phyloP scores from a whole-genome alignment of 2,113 vertebrate species.

The Globicephala melas region DNA sequence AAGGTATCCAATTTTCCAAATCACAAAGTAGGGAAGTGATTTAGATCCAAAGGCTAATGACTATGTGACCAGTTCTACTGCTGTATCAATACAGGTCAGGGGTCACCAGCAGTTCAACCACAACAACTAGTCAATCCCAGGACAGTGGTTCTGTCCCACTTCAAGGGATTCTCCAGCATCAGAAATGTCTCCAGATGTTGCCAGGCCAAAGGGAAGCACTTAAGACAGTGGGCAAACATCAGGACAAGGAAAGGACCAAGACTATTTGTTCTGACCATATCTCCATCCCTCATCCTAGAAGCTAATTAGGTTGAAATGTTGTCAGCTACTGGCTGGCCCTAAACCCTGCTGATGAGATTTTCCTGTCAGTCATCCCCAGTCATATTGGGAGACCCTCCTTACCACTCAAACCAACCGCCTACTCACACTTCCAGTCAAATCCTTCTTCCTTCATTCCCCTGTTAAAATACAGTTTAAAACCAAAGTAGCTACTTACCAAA shows the following conservation, averaged over 20 bases:
- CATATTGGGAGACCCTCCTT: neutral
- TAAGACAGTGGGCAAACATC: neutral
- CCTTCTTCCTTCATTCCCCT: neutral
- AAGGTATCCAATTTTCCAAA: neutral
- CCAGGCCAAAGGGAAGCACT: neutral
- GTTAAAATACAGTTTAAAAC: neutral
- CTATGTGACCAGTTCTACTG: neutral
- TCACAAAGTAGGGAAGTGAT: neutral
- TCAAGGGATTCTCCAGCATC: neutral
- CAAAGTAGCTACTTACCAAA: neutral
- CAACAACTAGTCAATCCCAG: neutral
- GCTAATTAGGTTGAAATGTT: neutral
- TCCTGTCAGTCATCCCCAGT: neutral
- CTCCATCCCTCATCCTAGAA: neutral
- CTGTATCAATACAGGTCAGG: neutral
- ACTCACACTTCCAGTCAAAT: neutral
- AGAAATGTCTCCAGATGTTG: neutral
- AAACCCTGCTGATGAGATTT: neutral
- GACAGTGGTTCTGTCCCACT: neutral
- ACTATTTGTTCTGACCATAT: neutral
- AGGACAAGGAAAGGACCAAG: neutral
- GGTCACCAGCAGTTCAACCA: neutral
- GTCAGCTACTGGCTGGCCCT: neutral
- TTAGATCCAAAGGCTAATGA: conserved; percentile 20
- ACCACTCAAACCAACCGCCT: neutral